Percentiles rank a stretch among this genome's conserved stretches.
Conservation (phyloP, 2,113 vertebrate genomes). For the Arvicanthis niloticus region DNA sequence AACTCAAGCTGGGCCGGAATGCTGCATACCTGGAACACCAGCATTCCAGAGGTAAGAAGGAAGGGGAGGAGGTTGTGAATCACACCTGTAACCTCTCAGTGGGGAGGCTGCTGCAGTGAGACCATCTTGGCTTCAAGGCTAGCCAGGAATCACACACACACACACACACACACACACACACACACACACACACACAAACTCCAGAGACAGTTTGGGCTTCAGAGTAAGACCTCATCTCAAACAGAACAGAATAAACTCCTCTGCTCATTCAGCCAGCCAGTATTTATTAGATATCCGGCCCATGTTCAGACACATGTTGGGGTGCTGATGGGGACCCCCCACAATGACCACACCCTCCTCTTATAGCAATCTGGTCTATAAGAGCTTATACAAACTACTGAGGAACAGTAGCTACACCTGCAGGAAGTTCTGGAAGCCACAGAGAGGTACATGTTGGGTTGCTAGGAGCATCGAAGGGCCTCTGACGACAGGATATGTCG, state of each 20-base stretch:
- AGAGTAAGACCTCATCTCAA: background rate
- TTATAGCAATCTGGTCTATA: background rate
- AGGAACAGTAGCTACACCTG: fast-evolving
- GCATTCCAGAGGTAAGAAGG: background rate
- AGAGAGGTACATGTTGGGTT: background rate
- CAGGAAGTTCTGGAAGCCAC: background rate
- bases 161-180: too few species aligned
- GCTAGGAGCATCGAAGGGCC: too few species aligned
- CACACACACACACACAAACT: too few species aligned
- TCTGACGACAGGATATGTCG: background rate
- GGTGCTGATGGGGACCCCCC: background rate
- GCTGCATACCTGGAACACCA: background rate
- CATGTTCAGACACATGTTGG: background rate
- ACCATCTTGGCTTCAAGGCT: background rate
- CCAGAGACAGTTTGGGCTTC: background rate
- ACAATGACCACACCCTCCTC: background rate
- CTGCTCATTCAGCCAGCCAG: background rate
- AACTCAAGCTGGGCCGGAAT: background rate
- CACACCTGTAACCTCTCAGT: background rate
- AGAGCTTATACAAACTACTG: background rate
- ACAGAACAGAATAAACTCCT: background rate
- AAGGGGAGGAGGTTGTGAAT: background rate
- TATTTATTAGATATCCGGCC: slow-evolving; percentile 67
- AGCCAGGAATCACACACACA: background rate
- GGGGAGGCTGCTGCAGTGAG: background rate